Evolutionary conservation across 2,888 invertebrate genomes (phyloP), one percentile per base, ranked within the genome.

Genomic region (Germaria angustata): DNA sequence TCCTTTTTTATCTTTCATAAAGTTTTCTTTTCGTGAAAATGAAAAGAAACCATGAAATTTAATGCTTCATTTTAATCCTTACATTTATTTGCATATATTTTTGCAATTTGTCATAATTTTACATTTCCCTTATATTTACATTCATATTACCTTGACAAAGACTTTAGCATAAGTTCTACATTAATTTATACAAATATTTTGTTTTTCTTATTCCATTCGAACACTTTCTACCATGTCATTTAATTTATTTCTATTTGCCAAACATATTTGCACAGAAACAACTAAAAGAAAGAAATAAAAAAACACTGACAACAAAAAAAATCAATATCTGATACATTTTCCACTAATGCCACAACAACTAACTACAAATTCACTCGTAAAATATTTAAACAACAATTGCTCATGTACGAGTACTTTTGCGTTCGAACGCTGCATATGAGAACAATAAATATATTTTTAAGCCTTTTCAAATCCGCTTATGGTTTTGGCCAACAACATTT

Each of bases 381-480:
- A 68, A 44, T 59, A 71, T 69, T 63, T 71, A 63, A 61, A 77
- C 77, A 69, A 39, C 63, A 68, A 78, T 71, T 71, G 53, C 22
- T 78, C 36, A 63, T 78, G 78, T 75, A 28, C 28, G 28, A 28
- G 28, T 28, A 46, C 53, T 53, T 36, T 24, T 51, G 51, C 32
- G 34, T 55, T 7, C 44, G 63, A 22, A 41, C 20, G 22, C 28
- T 22, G 41, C 53, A 41, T 44, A 63, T 41, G 53, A 65, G 44
- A 44, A 77, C 68, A 77, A 72, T 59, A 72, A 66, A 66, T 69
- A 55, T 55, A 32, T 65, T 68, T 68, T 72, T 59, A 79, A 72
- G 65, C 51, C 72, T 59, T 72, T 72, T 69, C 65, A 75, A 82
- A 82, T 73, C 82, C 57, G 69, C 82, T 82, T 82, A 79, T 41